Base-by-base conservation (phyloP, 2,113 vertebrate genomes). In the Empidonax alnorum region DNA sequence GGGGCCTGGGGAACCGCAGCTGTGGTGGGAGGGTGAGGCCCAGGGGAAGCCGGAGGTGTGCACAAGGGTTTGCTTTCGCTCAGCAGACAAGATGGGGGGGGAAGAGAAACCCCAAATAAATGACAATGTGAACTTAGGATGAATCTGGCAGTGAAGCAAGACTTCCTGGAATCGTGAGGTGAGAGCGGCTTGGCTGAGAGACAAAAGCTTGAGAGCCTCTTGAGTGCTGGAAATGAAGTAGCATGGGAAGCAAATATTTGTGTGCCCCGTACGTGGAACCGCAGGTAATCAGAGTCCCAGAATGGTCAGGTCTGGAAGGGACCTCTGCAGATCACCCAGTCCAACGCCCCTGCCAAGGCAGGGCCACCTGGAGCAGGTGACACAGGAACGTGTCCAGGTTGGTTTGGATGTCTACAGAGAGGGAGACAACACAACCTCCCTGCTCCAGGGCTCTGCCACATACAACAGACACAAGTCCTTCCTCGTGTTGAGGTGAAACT, bases 131-230 rank as follows among this genome's bases (percentile, higher is more conserved):
- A 88, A 67, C 35, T 84, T 35, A 17, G 55, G 59, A 59, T 9
- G 4, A 90, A 25, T 88, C 55, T 87, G 75, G 39, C 63, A 90
- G 61, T 84, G 68, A 94, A 84, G 72, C 79, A 93, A 92, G 82
- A 77, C 95, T 96, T 95, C 92, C 85, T 94, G 68, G 93, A 96
- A 92, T 66, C 1, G 1, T 14, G 77, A 92, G 96, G 90, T 96
- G 87, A 93, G 55, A 76, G 63, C 27, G 52, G 27, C 74, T 92
- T 93, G 92, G 92, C 85, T 67, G 14, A 37, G 65, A 84, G 72
- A 67, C 39, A 80, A 61, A 94, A 88, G 47, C 79, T 91, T 81
- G 65, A 93, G 85, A 88, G 68, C 47, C 68, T 66, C 69, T 55
- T 42, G 37, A 74, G 65, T 67, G 39, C 47, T 93, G 90, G 39